These are phyloP conservation scores for Arizona elegans DNA, from an alignment of 2,113 vertebrate species.

Conservation along the genomic window DNA sequence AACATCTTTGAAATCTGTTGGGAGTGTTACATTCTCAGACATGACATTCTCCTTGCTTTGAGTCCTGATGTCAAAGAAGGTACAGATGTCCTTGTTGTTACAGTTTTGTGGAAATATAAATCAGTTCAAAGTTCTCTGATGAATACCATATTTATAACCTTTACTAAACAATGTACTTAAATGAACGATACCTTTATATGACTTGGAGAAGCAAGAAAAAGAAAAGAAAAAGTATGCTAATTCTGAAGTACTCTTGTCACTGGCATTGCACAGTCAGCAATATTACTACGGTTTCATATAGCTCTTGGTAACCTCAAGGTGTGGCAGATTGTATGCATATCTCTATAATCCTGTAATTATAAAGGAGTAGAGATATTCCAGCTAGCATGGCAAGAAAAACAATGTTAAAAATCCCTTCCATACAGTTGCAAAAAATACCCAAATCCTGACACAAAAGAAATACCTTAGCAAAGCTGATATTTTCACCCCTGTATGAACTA, in stretches of 20 bases:
- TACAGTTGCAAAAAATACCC: neutral
- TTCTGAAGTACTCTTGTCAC: neutral
- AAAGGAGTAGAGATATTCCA: neutral
- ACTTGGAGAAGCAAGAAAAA: neutral
- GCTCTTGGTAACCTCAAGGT: conserved; percentile 1
- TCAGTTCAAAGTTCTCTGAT: neutral
- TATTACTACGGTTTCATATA: neutral
- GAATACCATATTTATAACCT: neutral
- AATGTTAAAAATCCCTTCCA: conserved; percentile 1
- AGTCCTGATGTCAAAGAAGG: neutral
- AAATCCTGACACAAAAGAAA: neutral
- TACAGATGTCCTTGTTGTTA: neutral
- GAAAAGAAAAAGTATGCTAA: neutral
- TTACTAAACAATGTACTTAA: neutral
- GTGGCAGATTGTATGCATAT: neutral
- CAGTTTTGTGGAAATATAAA: neutral
- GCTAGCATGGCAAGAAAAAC: neutral
- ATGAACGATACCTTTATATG: neutral
- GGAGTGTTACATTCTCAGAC: neutral
- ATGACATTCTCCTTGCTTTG: neutral
- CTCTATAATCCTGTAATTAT: conserved; percentile 14
- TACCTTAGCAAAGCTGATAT: neutral
- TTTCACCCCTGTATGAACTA: neutral
- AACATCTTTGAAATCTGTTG: neutral
- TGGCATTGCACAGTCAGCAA: neutral